Base-by-base conservation (phyloP, 2,113 vertebrate species). In the Brachypodius melanocephalos region DNA sequence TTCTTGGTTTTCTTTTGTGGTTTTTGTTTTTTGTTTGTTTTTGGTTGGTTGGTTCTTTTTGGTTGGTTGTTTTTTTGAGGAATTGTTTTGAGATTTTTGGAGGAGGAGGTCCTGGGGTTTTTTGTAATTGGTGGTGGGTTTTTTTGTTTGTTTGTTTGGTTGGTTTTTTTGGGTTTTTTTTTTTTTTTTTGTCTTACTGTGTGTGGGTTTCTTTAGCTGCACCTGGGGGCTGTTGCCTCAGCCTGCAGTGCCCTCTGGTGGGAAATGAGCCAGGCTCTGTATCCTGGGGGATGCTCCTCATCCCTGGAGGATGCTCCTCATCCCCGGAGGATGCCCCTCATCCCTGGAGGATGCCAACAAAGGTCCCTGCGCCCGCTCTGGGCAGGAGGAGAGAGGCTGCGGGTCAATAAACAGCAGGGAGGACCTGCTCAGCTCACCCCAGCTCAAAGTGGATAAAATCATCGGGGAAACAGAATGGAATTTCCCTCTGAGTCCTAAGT, bases 311-410 rank as follows among this genome's bases (percentile, higher is more conserved):
- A 12, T 42, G 12, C 1, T 25, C 8, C 3, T 19, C 6, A 6
- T 20, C n/a, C 19, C 22, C 1, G 0, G n/a, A 21, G 15, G 5
- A 1, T 26, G 20, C 1, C 22, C 8, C 3, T 19, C 6, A 6
- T 20, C n/a, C 21, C 31, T 3, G 2, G 57, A 4, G 22, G 16
- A 12, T 42, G 12, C 1, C 1, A 10, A 1, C 45, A 3, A 21
- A 10, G 25, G 1, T 3, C 21, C 9, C 32, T 12, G 40, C 0
- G 0, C 6, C 38, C 42, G 20, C 38, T 40, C 32, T 3, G 34
- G 40, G 14, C 0, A 5, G 46, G 14, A 46, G 13, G 10, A 46
- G 32, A 29, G 38, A 0, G 2, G 8, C 22, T 67, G 10, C 2
- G 14, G 15, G 12, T 6, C 1, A 2, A 2, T 26, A 9, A 20